These are phyloP conservation scores for Embiotoca jacksoni DNA, from an alignment of 2,113 vertebrate genomes.

Conservation along the genomic window DNA sequence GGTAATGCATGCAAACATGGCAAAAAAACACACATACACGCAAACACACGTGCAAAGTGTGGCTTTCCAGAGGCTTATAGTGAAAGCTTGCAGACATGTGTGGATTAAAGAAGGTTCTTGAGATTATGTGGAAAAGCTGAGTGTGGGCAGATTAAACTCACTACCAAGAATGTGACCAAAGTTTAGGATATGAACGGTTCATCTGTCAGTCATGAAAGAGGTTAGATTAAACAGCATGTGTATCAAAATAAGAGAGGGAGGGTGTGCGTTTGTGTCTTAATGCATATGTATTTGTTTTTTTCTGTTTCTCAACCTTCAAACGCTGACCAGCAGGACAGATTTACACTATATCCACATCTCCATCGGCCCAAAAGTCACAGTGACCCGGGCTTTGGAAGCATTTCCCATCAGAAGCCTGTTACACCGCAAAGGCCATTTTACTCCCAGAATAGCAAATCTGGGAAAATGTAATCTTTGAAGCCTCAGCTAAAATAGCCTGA, in stretches of 20 bases:
- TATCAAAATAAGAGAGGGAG: neutral
- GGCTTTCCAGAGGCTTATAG: constrained; percentile 24
- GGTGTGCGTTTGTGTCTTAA: neutral
- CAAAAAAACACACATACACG: constrained; percentile 11
- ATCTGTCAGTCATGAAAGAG: constrained; percentile 35
- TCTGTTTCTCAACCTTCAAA: constrained; percentile 20
- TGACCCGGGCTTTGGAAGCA: constrained; percentile 63
- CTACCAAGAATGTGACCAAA: constrained; percentile 44
- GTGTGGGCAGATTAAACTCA: constrained; percentile 54
- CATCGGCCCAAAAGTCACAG: constrained; percentile 50
- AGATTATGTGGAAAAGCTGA: constrained; percentile 50
- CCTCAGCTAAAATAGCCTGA: constrained; percentile 61
- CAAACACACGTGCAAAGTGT: constrained; percentile 17
- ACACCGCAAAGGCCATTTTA: constrained; percentile 69
- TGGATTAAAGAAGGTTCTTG: constrained; percentile 63
- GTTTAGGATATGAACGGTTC: constrained; percentile 42
- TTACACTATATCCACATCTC: constrained; percentile 23
- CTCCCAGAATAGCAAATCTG: constrained; percentile 73
- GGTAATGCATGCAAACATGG: constrained; percentile 19
- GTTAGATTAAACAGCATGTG: constrained; percentile 8
- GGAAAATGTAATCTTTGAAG: constrained; percentile 75
- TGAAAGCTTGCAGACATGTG: constrained; percentile 44
- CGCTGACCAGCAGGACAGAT: constrained; percentile 33
- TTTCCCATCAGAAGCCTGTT: constrained; percentile 70
- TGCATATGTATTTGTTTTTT: neutral